Evolutionary conservation across 2,113 vertebrate genomes (phyloP), one percentile per base, ranked within the genome.

Genomic region (Larimichthys polyactis): DNA sequence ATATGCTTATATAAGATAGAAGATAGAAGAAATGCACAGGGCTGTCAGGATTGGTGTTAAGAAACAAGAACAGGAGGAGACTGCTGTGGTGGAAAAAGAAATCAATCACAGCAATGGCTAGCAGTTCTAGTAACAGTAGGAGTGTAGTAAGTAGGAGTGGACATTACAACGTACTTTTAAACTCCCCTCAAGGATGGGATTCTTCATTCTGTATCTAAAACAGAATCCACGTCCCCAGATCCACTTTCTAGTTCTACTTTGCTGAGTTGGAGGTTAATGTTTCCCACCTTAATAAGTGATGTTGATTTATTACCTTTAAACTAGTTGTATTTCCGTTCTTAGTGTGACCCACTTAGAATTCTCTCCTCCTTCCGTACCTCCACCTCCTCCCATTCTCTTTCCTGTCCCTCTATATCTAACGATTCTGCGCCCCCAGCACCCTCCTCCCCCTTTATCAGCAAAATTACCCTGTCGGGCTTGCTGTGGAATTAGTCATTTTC

Each of bases 401-500:
- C 36, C 80, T 75, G 80, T 89, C 86, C 86, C 85, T 81, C 76
- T 87, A 70, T 81, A 74, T 82, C 86, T 89, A 88, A 90, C 65
- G 54, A 86, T 82, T 84, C 82, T 85, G 69, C 55, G 40, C 88
- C 89, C 80, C 74, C 57, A 68, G 59, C 76, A 74, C 85, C 91
- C 79, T 81, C 85, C 84, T 76, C 89, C 72, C 82, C 87, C 90
- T 92, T 91, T 93, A 93, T 93, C 92, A 93, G 90, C 92, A 89
- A 92, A 94, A 92, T 92, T 86, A 92, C 90, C 84, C 90, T 91
- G 89, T 91, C 85, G 78, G 79, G 84, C 85, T 74, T 75, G 82
- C 90, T 90, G 87, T 48, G 73, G 90, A 90, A 94, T 94, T 92
- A 91, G 89, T 94, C 90, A 94, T 94, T 94, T 92, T 93, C 89